Evolutionary conservation across 2,888 invertebrate genomes (phyloP).

Genomic region (Zygogramma bicolorata): DNA sequence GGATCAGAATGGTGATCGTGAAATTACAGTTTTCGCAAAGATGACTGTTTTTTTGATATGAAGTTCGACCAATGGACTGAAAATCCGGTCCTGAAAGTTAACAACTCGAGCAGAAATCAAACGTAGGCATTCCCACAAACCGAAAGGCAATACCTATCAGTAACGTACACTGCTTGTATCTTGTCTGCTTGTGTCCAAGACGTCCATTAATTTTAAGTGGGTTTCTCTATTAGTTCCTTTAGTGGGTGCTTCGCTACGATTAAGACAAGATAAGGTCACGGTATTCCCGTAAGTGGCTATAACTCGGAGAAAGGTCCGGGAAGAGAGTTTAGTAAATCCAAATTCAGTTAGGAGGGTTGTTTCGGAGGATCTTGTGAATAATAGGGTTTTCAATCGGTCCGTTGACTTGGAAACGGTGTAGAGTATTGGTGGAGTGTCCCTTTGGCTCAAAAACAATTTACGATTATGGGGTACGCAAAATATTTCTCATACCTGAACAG

Average conservation of each 20-base stretch:
- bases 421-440: too few relatives aligned
- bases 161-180: neutral
- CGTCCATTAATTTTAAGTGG: constrained; percentile 30
- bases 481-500: too few relatives aligned
- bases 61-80: too few relatives aligned
- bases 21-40: too few relatives aligned
- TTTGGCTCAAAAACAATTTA: neutral
- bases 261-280: constrained; percentile 18
- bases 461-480: neutral
- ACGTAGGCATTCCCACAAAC: neutral
- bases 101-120: neutral
- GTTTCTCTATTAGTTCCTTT: constrained; percentile 34
- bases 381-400: neutral
- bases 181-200: neutral
- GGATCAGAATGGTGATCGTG: too few relatives aligned
- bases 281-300: constrained; percentile 32
- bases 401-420: neutral
- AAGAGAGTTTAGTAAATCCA: constrained; percentile 11
- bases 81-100: too few relatives aligned
- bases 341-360: neutral
- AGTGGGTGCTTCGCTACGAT: constrained; percentile 4
- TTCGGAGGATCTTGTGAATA: neutral
- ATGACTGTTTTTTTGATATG: too few relatives aligned
- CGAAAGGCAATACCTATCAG: neutral
- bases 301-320: constrained; percentile 16